phyloP scores from a whole-genome alignment of 2,113 vertebrate genomes.

The Pandion haliaetus region DNA sequence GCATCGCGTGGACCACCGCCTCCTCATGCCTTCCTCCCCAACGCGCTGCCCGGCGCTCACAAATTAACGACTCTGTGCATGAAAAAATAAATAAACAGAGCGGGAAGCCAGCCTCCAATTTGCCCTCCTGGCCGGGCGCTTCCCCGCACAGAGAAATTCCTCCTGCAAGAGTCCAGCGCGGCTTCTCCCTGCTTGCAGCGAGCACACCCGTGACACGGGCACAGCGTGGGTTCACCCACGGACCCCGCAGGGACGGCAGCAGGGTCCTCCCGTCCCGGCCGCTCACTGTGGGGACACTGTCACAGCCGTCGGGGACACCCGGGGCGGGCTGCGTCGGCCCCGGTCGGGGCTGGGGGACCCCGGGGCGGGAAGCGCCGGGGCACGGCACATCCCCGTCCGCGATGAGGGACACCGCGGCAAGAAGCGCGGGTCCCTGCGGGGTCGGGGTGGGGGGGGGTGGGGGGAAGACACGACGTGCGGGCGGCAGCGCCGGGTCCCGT shows the following conservation, averaged over 20 bases:
- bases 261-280: not conserved
- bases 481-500: not conserved
- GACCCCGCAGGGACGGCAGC: not conserved
- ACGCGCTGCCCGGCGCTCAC: not conserved
- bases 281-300: not conserved
- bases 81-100: constrained; percentile 10
- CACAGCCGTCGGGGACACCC: not conserved
- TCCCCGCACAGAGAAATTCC: not conserved
- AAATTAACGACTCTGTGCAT: not conserved
- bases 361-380: not conserved
- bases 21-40: not conserved
- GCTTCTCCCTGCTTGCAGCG: not conserved
- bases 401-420: not conserved
- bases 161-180: not conserved
- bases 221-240: not conserved
- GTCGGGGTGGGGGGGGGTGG: too few species aligned
- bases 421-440: not conserved
- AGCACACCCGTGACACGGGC: too few species aligned
- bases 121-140: not conserved
- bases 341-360: too few species aligned
- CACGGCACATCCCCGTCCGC: not conserved
- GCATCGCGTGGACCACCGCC: not conserved
- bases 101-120: not conserved
- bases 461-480: too few species aligned
- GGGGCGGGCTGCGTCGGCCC: not conserved